Conservation (phyloP, 1,140 invertebrate genomes). For the Scaptomyza graminum region DNA sequence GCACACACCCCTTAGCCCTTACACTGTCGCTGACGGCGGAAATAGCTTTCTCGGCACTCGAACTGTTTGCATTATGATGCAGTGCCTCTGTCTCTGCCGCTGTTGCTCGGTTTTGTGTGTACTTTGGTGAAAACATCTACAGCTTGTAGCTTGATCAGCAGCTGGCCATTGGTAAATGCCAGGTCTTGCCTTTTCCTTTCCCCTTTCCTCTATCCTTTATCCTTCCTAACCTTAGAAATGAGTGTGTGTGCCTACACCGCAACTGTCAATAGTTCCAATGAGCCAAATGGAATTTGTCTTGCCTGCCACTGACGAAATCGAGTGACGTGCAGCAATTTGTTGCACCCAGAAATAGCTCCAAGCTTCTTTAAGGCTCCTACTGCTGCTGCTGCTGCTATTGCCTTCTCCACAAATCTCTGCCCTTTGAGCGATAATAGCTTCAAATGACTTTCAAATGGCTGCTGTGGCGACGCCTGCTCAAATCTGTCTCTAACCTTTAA, state of each 20-base stretch:
- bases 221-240: background rate
- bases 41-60: slow-evolving; percentile 68
- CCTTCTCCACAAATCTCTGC: background rate
- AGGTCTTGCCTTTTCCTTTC: background rate
- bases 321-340: slow-evolving; percentile 65
- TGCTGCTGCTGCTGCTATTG: background rate
- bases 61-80: slow-evolving; percentile 79
- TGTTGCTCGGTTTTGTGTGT: slow-evolving; percentile 18
- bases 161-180: slow-evolving; percentile 54
- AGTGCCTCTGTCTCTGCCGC: slow-evolving; percentile 16
- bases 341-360: slow-evolving; percentile 33
- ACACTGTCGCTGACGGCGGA: slow-evolving; percentile 32
- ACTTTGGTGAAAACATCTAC: slow-evolving; percentile 24
- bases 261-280: slow-evolving; percentile 76
- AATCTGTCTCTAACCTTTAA: background rate
- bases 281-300: slow-evolving; percentile 79
- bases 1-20: slow-evolving; percentile 22
- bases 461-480: background rate
- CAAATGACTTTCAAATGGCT: slow-evolving; percentile 60
- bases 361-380: background rate
- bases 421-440: slow-evolving; percentile 59
- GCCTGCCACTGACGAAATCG: slow-evolving; percentile 65
- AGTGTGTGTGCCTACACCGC: slow-evolving; percentile 18
- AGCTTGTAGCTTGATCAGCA: slow-evolving; percentile 59
- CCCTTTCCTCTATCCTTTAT: background rate